Percentiles rank a stretch among this genome's conserved stretches.
These are phyloP conservation scores for Hydropsyche tenuis DNA, from an alignment of 1,140 invertebrate genomes.

Conservation along the genomic window DNA sequence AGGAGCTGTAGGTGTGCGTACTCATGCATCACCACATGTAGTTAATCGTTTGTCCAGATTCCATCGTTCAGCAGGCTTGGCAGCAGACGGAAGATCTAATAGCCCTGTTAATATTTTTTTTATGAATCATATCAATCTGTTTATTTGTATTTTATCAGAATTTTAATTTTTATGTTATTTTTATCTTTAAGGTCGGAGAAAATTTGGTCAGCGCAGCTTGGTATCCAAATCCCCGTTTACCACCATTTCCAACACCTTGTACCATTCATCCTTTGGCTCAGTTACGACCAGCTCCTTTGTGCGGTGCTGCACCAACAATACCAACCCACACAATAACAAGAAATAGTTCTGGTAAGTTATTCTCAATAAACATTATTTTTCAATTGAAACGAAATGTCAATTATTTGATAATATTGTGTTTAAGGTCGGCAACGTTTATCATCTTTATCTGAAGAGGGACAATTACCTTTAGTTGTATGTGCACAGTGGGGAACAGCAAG, in stretches of 20 bases:
- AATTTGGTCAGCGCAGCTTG: conserved; percentile 65
- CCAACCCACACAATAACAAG: conserved; percentile 64
- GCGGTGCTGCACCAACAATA: conserved; percentile 56
- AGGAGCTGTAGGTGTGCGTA: conserved; percentile 86
- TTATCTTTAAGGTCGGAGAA: conserved; percentile 53
- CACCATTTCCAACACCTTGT: conserved; percentile 86
- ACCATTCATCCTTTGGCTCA: conserved; percentile 83
- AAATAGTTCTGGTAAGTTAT: conserved; percentile 57
- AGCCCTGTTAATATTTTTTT: conserved; percentile 66
- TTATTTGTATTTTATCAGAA: not conserved
- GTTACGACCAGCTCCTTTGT: conserved; percentile 76
- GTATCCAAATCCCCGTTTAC: conserved; percentile 86
- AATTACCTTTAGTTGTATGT: conserved; percentile 74
- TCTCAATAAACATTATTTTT: not conserved
- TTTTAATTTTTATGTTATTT: not conserved
- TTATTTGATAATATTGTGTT: conserved; percentile 4
- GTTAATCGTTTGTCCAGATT: conserved; percentile 95
- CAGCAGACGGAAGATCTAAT: conserved; percentile 73
- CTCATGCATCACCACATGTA: conserved; percentile 90
- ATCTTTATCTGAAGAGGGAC: conserved; percentile 71
- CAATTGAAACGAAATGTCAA: not conserved
- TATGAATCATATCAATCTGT: not conserved
- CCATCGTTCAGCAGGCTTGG: conserved; percentile 92
- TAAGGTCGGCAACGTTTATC: conserved; percentile 70
- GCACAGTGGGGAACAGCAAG: conserved; percentile 59